phyloP scores from a whole-genome alignment of 2,113 vertebrate species.

The Indicator maculatus region DNA sequence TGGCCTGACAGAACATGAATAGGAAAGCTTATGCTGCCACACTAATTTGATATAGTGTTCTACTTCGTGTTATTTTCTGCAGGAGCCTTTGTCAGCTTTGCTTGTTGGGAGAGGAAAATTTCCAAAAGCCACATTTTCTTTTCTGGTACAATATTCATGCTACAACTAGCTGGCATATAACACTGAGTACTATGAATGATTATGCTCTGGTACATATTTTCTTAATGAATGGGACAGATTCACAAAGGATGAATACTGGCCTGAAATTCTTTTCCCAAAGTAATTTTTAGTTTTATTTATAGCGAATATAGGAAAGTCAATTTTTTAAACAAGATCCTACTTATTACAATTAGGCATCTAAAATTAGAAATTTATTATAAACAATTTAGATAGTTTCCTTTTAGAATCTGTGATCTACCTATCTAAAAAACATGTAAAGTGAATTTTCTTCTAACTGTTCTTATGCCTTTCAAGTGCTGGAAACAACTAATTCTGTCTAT shows the following conservation, averaged over 20 bases:
- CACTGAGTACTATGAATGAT: neutral
- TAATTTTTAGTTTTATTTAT: neutral
- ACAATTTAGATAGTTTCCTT: neutral
- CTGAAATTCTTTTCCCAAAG: neutral
- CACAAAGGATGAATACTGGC: neutral
- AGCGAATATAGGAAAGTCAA: neutral
- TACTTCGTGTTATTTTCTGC: neutral
- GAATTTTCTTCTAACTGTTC: neutral
- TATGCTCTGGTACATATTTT: neutral
- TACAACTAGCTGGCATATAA: neutral
- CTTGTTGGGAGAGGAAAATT: neutral
- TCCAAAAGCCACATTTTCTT: neutral
- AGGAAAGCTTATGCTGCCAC: neutral
- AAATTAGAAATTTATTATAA: neutral
- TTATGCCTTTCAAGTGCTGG: neutral
- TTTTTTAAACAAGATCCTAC: neutral
- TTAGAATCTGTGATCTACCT: neutral
- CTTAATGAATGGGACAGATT: neutral
- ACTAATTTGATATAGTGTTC: neutral
- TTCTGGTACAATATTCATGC: conserved; percentile 10
- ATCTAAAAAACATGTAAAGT: neutral
- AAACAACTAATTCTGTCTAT: neutral
- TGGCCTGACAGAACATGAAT: neutral
- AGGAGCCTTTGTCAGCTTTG: neutral
- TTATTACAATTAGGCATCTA: neutral